Base-by-base conservation (phyloP, 2,113 vertebrate genomes). In the Crotophaga sulcirostris region DNA sequence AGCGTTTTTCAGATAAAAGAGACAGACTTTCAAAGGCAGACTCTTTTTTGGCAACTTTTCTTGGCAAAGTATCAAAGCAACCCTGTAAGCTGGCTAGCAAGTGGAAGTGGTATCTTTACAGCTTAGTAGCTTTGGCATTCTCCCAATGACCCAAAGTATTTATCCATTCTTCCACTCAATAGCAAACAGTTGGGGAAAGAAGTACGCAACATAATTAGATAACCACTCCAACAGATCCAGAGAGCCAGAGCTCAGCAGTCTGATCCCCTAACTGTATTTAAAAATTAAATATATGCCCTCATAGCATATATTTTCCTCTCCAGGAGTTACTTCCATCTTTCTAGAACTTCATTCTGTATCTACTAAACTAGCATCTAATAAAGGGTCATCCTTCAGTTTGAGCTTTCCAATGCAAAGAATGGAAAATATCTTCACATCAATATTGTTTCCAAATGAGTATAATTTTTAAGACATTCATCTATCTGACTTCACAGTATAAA, bases 61-160 rank as follows among this genome's bases (percentile, higher is more conserved):
- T 38, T 93, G 87, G 90, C 90, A 79, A n/a, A 59, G 56, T 16
- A 63, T 55, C 93, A 92, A 59, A 93, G 55, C 47, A 74, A 89
- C 52, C 69, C 87, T 59, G 72, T 81, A 86, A 94, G 28, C 8
- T 70, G 86, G 89, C 90, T 84, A 86, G 90, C 83, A 92, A 90
- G 51, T 58, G 42, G 58, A 92, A 96, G 72, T 9, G 89, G 52
- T 76, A 94, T 89, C 91, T 91, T 93, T 45, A 90, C 92, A 95
- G 87, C 62, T 94, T 83, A 87, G 87, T 29, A 88, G 78, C 68
- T 93, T 66, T 93, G 90, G 79, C 90, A 88, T 72, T 88, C 72
- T 86, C 63, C 90, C 95, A 95, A 77, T 80, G 83, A 86, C 85
- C 79, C 34, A 11, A 85, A 90, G 90, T 87, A 87, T 84, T 92